Evolutionary conservation across 1,140 invertebrate species (phyloP), one percentile per base, ranked within the genome.

Genomic region (Formica selysi): DNA sequence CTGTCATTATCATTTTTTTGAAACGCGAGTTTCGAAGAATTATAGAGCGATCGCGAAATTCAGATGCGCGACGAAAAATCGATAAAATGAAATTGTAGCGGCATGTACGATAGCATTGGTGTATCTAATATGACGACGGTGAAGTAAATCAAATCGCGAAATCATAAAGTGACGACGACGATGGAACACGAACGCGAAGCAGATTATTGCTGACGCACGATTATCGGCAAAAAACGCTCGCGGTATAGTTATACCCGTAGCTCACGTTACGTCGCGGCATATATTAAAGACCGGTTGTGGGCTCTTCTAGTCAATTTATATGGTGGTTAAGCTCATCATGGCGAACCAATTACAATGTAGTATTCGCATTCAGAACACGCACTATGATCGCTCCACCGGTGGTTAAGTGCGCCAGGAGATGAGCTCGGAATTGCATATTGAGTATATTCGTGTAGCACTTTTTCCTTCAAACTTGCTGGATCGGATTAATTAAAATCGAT

Each of bases 271-370:
- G 54, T 54, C 79, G 67, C 67, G 79, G 51, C 38, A 73, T 83
- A 73, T 57, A 83, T 83, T 83, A 83, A 73, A 83, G 68, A 83
- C 79, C 68, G 79, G 79, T 83, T 61, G 67, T 48, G 54, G 22
- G 38, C 54, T 73, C 67, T 83, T 83, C 79, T 74, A 73, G 79
- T 73, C 54, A 83, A 83, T 83, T 83, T 83, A 83, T 81, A 73
- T 83, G 68, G 68, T 16, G 38, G 79, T 83, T 73, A 61, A 83
- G 79, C 68, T 83, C 79, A 83, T 83, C 79, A 83, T 41, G 68
- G 54, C 19, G 54, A 83, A 61, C 68, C 79, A 83, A 83, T 83
- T 83, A 83, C 68, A 83, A 83, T 83, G 68, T 83, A 83, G 67
- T 73, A 83, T 61, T 83, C 79, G 79, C 79, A 81, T 73, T 81